phyloP scores from a whole-genome alignment of 1,140 invertebrate species.

The Gonioctena quinquepunctata region DNA sequence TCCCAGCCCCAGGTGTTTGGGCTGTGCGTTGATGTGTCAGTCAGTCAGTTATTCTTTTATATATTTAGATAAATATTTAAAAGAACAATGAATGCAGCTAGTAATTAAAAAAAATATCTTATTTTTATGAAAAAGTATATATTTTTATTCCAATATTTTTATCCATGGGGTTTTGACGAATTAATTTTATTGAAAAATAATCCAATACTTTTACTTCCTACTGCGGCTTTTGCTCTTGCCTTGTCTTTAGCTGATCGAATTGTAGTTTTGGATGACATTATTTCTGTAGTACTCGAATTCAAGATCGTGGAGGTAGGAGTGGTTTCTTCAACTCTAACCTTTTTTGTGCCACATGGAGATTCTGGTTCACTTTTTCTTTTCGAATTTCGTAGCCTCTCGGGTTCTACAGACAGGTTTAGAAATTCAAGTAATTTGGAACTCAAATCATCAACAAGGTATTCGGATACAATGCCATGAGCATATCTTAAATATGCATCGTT shows the following conservation, averaged over 20 bases:
- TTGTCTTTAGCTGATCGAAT: constrained; percentile 64
- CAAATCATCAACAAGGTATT: constrained; percentile 70
- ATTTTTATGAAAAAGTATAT: too few relatives aligned
- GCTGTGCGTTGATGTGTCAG: too few relatives aligned
- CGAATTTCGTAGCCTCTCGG: constrained; percentile 52
- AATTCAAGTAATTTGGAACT: constrained; percentile 63
- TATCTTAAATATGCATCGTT: constrained; percentile 68
- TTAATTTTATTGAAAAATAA: constrained; percentile 73
- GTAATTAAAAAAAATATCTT: too few relatives aligned
- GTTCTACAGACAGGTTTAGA: constrained; percentile 66
- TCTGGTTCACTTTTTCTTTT: constrained; percentile 62
- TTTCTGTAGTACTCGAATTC: constrained; percentile 46
- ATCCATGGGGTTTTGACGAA: too few relatives aligned
- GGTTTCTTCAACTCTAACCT: constrained; percentile 40
- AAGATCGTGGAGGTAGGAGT: constrained; percentile 39
- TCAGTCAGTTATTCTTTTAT: too few relatives aligned
- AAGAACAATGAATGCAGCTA: too few relatives aligned
- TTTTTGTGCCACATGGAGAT: constrained; percentile 51
- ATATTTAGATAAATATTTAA: too few relatives aligned
- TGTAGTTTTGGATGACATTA: constrained; percentile 57
- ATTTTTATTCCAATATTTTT: too few relatives aligned
- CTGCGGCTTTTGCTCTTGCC: constrained; percentile 72
- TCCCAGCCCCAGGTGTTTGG: too few relatives aligned
- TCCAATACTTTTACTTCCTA: constrained; percentile 73
- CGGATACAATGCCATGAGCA: constrained; percentile 70